Base-by-base conservation (phyloP, 2,888 invertebrate genomes). In the Brachyptera risi region DNA sequence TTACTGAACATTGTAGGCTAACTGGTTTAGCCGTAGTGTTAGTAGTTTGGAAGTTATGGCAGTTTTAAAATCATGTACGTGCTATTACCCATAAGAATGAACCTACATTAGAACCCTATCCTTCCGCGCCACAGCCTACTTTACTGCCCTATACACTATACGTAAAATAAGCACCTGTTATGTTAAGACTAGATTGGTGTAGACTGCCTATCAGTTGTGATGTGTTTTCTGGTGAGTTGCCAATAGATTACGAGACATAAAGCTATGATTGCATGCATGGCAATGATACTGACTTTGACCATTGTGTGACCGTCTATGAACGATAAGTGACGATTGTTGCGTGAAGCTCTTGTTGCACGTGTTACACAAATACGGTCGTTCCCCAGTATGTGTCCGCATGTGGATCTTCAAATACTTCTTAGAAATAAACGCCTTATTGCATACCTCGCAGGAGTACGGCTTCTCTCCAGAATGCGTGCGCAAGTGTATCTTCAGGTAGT, bases 381-480 rank as follows among this genome's bases (percentile, higher is more conserved):
- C 26, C 0, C 72, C 72, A 0, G 70, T 69, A 66, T 73, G 73
- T 19, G 72, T 72, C 11, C 71, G 59, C 47, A 71, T 70, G 67
- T 73, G 73, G 4, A 72, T 70, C 58, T 71, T 72, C 17, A 64
- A 49, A 42, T 64, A 62, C 31, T 62, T 64, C 27, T 64, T 64
- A 2, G 62, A 62, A 58, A 72, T 74, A 19, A 77, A 77, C 1
- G 71, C 69, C 58, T 77, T 78, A 0, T 73, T 73, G 66, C 78
- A 78, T 1, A 72, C 65, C 70, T 79, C 79, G 76, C 83, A 83
- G 1, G 81, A 78, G 68, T 83, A 79, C 0, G 83, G 83, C 72
- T 83, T 83, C 73, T 82, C 81, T 0, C 83, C 83, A 1, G 82
- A 81, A 70, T 83, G 83, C 54, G 83, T 83, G 37, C 83, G 74